Conservation (phyloP, 1,140 invertebrate species). For the Drosophila sturtevanti region DNA sequence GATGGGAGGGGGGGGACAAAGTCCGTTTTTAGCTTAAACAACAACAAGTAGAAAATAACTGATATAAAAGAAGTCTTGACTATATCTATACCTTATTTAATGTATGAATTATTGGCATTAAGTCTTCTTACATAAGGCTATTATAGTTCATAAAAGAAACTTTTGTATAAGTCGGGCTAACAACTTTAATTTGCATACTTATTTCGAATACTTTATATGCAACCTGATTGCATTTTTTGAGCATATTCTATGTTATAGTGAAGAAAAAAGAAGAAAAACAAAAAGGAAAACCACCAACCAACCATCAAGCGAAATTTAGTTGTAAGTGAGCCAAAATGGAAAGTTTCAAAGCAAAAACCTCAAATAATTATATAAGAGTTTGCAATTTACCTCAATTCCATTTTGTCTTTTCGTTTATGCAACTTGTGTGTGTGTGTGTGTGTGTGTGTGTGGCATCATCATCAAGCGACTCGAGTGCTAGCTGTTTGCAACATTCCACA, state of each 20-base stretch:
- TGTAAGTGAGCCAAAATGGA: background rate
- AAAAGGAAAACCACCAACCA: background rate
- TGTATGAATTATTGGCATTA: background rate
- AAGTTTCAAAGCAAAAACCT: background rate
- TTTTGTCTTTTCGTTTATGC: background rate
- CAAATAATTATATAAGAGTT: background rate
- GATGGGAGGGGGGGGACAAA: too few relatives aligned
- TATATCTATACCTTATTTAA: too few relatives aligned
- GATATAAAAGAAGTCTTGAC: too few relatives aligned
- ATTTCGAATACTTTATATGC: background rate
- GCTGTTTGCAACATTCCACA: background rate
- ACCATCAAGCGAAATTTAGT: background rate
- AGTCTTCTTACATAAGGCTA: background rate
- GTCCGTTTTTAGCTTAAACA: too few relatives aligned
- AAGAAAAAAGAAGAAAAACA: too few relatives aligned
- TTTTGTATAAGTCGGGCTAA: background rate
- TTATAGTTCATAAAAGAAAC: background rate
- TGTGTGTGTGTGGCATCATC: conserved; percentile 8
- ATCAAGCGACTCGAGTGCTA: conserved; percentile 14
- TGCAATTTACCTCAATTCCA: background rate
- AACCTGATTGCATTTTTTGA: background rate
- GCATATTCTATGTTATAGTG: too few relatives aligned
- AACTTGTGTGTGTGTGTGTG: background rate
- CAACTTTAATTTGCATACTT: background rate
- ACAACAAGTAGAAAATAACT: too few relatives aligned